Percentiles rank a stretch among this genome's conserved stretches.
These are phyloP conservation scores for Trididemnum clinides DNA, from an alignment of 23 tunicate genomes.

Conservation along the genomic window DNA sequence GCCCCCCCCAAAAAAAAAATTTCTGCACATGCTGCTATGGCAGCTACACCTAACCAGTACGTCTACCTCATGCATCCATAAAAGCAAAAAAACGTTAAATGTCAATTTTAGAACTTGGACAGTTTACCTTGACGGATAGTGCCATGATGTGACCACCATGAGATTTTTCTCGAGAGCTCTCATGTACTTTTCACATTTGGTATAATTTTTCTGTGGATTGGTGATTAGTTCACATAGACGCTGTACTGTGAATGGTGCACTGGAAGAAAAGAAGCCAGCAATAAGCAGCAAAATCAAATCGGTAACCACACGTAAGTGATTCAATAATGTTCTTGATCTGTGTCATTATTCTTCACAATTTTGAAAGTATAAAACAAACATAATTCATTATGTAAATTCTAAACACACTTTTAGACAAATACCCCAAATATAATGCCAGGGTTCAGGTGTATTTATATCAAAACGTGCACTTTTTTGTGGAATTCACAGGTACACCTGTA, in stretches of 20 bases:
- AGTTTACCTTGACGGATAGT: constrained; percentile 44
- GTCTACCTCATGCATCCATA: too few relatives aligned
- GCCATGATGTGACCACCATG: constrained; percentile 91
- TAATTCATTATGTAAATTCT: neutral
- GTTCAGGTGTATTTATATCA: too few relatives aligned
- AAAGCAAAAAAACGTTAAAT: too few relatives aligned
- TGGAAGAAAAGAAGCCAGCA: constrained; percentile 29
- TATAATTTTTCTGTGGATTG: constrained; percentile 76
- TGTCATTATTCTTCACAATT: neutral
- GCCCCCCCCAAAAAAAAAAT: too few relatives aligned
- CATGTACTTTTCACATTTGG: constrained; percentile 92
- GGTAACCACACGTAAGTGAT: neutral
- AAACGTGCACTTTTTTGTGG: too few relatives aligned
- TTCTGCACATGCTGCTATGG: too few relatives aligned
- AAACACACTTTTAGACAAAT: neutral
- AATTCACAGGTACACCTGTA: too few relatives aligned
- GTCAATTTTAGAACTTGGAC: too few relatives aligned
- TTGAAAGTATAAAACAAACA: neutral
- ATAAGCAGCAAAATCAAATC: neutral
- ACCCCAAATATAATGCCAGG: too few relatives aligned
- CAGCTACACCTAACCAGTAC: too few relatives aligned
- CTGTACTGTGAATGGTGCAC: constrained; percentile 93
- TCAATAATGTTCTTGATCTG: neutral
- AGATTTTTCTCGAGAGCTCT: constrained; percentile 89
- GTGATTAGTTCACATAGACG: constrained; percentile 84